Conservation (phyloP, 1,140 invertebrate genomes). For the Elymnias hypermnestra region DNA sequence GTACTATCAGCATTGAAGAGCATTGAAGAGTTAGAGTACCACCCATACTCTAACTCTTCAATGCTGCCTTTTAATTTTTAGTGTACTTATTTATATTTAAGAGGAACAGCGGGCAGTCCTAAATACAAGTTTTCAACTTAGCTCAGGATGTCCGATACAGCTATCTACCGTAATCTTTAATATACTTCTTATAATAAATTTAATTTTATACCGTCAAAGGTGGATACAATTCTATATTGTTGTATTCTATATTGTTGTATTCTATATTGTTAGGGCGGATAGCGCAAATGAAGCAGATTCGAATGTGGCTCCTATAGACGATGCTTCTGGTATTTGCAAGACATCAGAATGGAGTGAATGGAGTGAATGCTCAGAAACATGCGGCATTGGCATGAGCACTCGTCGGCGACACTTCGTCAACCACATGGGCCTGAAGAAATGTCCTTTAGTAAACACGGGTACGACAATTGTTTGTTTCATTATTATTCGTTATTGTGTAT, state of each 20-base stretch:
- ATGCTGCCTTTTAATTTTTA: no score
- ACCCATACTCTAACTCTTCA: no score
- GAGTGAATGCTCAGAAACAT: conserved; percentile 89
- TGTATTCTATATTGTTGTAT: neutral
- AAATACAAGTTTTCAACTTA: no score
- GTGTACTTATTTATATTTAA: no score
- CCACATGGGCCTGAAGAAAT: conserved; percentile 86
- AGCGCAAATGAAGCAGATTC: conserved; percentile 14
- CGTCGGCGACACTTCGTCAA: conserved; percentile 84
- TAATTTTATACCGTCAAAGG: no score
- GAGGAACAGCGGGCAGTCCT: no score
- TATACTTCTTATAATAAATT: no score
- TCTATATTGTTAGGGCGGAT: conserved; percentile 26
- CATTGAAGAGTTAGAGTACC: no score
- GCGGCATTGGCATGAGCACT: conserved; percentile 87
- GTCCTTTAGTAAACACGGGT: conserved; percentile 78
- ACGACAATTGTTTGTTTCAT: neutral
- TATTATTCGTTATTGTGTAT: neutral
- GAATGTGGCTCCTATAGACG: conserved; percentile 30
- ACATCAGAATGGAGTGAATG: conserved; percentile 86
- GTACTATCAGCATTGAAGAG: no score
- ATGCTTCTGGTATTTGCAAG: conserved; percentile 78
- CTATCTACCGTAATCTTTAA: no score
- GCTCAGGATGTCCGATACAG: no score
- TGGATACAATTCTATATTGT: no score